Percentiles rank a stretch among this genome's conserved stretches.
phyloP scores from a whole-genome alignment of 2,797 vertebrate species.

The Podarcis lilfordi region DNA sequence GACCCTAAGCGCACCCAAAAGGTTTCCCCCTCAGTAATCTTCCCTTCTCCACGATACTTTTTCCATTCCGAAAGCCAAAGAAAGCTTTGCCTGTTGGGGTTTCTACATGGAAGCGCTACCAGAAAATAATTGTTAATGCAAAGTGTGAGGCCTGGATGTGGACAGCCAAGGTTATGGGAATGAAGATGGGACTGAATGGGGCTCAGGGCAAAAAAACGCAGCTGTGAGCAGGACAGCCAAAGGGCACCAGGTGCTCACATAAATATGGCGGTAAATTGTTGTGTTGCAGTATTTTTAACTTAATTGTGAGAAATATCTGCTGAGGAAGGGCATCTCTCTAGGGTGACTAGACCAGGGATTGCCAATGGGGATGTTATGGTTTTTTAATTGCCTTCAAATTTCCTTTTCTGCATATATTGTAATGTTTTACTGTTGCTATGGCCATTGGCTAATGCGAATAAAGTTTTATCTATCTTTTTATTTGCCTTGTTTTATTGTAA shows the following conservation, averaged over 20 bases:
- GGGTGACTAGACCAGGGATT: background rate
- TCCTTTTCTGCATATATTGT: too few relatives aligned
- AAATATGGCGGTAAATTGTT: slow-evolving; percentile 2
- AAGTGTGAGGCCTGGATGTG: background rate
- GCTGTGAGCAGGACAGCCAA: background rate
- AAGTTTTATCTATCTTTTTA: too few relatives aligned
- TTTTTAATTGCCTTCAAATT: too few relatives aligned
- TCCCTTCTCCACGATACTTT: too few relatives aligned
- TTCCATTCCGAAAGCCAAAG: too few relatives aligned
- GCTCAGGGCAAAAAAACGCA: background rate
- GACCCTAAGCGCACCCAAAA: too few relatives aligned
- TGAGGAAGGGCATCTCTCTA: background rate
- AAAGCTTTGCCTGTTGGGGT: too few relatives aligned
- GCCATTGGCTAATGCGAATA: too few relatives aligned
- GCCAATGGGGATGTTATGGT: too few relatives aligned
- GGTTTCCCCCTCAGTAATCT: too few relatives aligned
- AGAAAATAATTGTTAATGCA: background rate
- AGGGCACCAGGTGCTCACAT: background rate
- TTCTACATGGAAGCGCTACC: background rate
- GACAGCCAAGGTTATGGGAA: background rate
- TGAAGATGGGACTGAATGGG: background rate
- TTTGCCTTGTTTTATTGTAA: too few relatives aligned
- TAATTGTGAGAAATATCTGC: background rate
- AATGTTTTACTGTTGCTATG: too few relatives aligned
- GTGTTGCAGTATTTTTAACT: background rate